Base-by-base conservation (phyloP, 1,140 invertebrate species). In the Thrips palmi region DNA sequence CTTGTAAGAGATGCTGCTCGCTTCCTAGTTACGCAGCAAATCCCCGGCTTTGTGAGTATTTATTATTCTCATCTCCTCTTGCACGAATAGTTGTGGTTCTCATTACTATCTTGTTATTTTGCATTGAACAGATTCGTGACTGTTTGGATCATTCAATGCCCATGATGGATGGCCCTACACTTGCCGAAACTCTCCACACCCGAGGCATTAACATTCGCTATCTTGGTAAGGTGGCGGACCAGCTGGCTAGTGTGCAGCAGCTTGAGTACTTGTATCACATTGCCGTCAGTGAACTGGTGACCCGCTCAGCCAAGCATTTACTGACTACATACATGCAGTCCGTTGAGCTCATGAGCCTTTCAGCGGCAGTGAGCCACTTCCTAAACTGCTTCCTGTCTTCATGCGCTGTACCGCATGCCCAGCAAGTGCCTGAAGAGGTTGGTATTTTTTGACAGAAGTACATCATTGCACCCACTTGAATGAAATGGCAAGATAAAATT, bases 141-240 rank as follows among this genome's bases (percentile, higher is more conserved):
- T 91, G 86, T 50, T 60, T 89, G 47, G 85, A 94, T 54, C 89
- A 96, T 54, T 75, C 80, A 3, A 74, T 82, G 6, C 82, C 87
- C 8, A 86, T 89, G 2, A 88, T 97, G 71, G 93, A 98, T 64
- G 93, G 93, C 15, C 64, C 67, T 15, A 91, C 85, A n/a, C 62
- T 97, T n/a, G 75, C 84, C 1, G 89, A 97, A 56, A 77, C 85
- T 1, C 62, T 97, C 51, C 93, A 97, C 58, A 77, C 74, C 44
- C 72, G 84, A 47, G 94, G 94, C 37, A 96, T 99, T 45, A 98
- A 97, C 57, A 78, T 97, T 39, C 71, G 94, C 21, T 99, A 99
- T 57, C 65, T 98, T 34, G 91, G 91, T 19, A 81, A 84, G 62
- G 70, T 93, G 15, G 77, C 81, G 11, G 66, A 72, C 34, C 72